Conservation (phyloP, 2,113 vertebrate genomes). For the Cryptotis parvus region DNA sequence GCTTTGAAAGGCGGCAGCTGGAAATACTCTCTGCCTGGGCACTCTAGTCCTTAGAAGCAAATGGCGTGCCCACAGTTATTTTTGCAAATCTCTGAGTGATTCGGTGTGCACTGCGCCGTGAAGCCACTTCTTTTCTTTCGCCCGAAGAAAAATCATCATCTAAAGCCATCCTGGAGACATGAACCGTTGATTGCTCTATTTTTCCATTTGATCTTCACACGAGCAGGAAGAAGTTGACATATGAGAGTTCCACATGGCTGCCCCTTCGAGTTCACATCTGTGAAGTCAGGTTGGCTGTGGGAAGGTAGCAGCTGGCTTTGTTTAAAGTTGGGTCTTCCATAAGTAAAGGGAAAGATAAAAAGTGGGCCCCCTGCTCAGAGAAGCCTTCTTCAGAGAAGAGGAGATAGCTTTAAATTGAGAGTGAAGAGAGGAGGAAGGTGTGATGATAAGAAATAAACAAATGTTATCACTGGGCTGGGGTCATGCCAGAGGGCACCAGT, state of each 20-base stretch:
- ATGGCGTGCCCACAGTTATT: background rate
- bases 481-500: background rate
- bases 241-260: background rate
- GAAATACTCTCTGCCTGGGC: conserved; percentile 2
- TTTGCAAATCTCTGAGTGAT: too few relatives aligned
- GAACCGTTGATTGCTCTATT: background rate
- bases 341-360: too few relatives aligned
- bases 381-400: background rate
- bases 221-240: conserved; percentile 4
- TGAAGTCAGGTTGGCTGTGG: background rate
- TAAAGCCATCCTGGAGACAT: background rate
- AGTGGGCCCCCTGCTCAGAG: background rate
- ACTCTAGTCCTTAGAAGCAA: conserved; percentile 50
- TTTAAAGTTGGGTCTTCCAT: background rate
- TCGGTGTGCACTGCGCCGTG: accelerated
- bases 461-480: background rate
- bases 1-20: conserved; percentile 71
- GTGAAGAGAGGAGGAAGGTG: conserved; percentile 17
- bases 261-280: too few relatives aligned
- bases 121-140: background rate
- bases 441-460: background rate
- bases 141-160: background rate
- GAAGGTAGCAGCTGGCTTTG: background rate
- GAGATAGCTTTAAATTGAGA: background rate
- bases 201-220: conserved; percentile 8